Base-by-base conservation (phyloP, 2,797 vertebrate genomes). In the Fundulus diaphanus region DNA sequence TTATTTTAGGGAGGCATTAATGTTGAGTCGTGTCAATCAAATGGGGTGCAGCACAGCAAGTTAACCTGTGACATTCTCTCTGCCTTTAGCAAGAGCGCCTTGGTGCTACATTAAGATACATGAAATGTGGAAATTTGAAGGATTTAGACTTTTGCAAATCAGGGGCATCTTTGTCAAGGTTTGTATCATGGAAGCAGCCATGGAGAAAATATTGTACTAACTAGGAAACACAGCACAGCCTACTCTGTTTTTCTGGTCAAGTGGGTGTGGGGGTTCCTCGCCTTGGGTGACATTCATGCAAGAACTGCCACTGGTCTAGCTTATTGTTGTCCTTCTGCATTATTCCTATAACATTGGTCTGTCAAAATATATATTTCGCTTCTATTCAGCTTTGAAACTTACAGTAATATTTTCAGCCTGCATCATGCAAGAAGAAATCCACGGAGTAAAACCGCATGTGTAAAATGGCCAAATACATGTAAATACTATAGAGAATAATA, bases 391-490 rank as follows among this genome's bases (percentile, higher is more conserved):
- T 40, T 57, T 16, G 22, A 51, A 40, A 70, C 11, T 42, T n/a
- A 70, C 8, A 69, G 2, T 15, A 20, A 37, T 54, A 37, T 81
- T 52, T 78, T 71, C 22, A 42, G 46, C 24, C 15, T 68, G 24
- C 51, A 77, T 79, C 31, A 27, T 51, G n/a, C n/a, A 57, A 46
- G 37, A 20, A 54, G 31, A 46, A 76, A n/a, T 48, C 27, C 24
- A 16, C 35, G 12, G 67, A 48, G 74, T 67, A 81, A 66, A 87
- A 59, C 49, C 52, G 77, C 82, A 86, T 77, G 73, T 7, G 31
- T 40, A 22, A 77, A 63, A 29, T 56, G 68, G 61, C 68, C 12
- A 66, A 24, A 63, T 0, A 18, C 42, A 8, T 22, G 16, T n/a
- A 48, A 9, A 33, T 66, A 24, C n/a, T 74, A 48, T 2, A 15